Base-by-base conservation (phyloP, 2,888 invertebrate genomes). In the Mesorhabditis belari region DNA sequence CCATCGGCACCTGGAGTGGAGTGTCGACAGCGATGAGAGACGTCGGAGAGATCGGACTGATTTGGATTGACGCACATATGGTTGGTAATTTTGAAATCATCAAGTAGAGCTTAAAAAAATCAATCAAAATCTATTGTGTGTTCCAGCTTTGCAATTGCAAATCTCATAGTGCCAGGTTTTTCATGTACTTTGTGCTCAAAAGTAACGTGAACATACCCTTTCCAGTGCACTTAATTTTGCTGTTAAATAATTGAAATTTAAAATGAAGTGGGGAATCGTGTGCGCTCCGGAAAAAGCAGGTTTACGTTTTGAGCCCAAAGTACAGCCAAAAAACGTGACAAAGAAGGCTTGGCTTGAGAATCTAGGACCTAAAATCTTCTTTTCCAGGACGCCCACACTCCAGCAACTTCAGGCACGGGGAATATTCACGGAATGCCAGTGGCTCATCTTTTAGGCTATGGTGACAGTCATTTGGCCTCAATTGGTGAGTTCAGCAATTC, bases 391-490 rank as follows among this genome's bases (percentile, higher is more conserved):
- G 69, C 74, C 9, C 75, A 77, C 61, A 75, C 75, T 0, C 71
- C 73, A 2, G 67, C 63, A 49, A 68, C 69, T 26, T 70, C 67
- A 49, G 65, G 66, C 49, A 70, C 73, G 4, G 77, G 77, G 19
- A 76, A 77, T 61, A 65, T 76, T 28, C 77, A 77, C 55, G 77
- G 77, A 27, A 75, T 75, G 75, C 77, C 77, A 2, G 73, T 77
- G 5, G 72, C 77, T 9, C 77, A 75, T 69, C 66, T 76, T 21
- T 71, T 75, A 21, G 76, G 76, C 6, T 62, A 62, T 44, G 76
- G 76, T 19, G 71, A 76, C 62, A 66, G 64, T 44, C 64, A 64
- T 19, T 65, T 76, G 21, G 55, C 52, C 12, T 57, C 23, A 26
- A 60, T 71, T 52, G 69, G 64, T 35, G 44, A 35, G 44, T 35